Evolutionary conservation across 2,888 invertebrate genomes (phyloP), one percentile per base, ranked within the genome.

Genomic region (Troides helena): DNA sequence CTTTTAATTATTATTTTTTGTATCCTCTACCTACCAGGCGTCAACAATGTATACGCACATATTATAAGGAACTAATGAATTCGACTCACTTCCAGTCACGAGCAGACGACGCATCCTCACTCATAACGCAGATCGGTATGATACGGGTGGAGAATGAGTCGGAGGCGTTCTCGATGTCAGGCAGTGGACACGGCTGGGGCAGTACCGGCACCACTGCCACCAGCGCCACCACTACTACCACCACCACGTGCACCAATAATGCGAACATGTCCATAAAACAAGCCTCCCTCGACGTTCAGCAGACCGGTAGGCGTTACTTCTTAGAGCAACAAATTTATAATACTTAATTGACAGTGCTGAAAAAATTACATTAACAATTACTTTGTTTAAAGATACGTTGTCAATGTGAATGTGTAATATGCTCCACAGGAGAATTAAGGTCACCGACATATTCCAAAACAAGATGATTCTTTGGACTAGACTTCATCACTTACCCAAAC

Each of bases 231-330:
- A 77, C 81, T 62, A 80, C 88, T 78, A 56, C 46, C 46, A 46
- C 46, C 56, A 23, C 70, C 69, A 72, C 76, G 3, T 85, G 87
- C 71, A 80, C 84, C 63, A 82, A 78, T 72, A 76, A 76, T 17
- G 75, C 75, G 60, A 79, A 82, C 62, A 81, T 90, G 78, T 89
- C 93, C 77, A 75, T 94, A 83, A 88, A 89, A 70, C 91, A 93
- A 65, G 95, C 95, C 0, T 96, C 96, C 0, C 90, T 95, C 23
- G 96, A 96, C 83, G 95, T 96, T 56, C 96, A 97, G 81, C 95
- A 96, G 76, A 90, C 96, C 56, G 89, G 89, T 88, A 30, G 73
- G 74, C 56, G n/a, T n/a, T 46, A 2, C 12, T 46, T 46, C 14
- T 12, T 46, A 1, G 14, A 46, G 14, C 17, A 12, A 43, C 14